Conservation (phyloP, 2,888 invertebrate genomes). For the Onthophagus sagittarius region DNA sequence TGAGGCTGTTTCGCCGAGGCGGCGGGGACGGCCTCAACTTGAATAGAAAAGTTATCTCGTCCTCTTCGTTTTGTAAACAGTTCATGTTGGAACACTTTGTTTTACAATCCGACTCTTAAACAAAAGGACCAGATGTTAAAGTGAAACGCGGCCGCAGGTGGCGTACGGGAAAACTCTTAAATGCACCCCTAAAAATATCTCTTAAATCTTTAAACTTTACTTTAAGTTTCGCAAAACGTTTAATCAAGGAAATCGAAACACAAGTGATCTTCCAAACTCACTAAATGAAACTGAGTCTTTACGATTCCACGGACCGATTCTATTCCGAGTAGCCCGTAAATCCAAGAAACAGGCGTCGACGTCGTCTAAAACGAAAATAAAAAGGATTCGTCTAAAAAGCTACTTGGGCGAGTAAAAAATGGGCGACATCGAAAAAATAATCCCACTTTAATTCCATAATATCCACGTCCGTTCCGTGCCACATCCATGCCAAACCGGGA, state of each 20-base stretch:
- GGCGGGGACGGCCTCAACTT: constrained; percentile 37
- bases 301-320: not conserved
- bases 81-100: constrained; percentile 9
- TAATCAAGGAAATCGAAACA: not conserved
- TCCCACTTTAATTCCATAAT: not conserved
- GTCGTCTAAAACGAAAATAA: not conserved
- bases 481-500: not conserved
- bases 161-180: not conserved
- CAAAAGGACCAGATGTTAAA: not conserved
- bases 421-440: too few relatives aligned
- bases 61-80: constrained; percentile 32
- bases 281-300: not conserved
- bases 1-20: constrained; percentile 8
- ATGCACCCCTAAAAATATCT: not conserved
- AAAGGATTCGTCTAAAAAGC: not conserved
- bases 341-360: not conserved
- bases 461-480: not conserved
- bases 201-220: not conserved
- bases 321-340: not conserved
- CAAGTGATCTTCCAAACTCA: not conserved
- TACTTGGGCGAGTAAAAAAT: not conserved
- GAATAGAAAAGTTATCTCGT: constrained; percentile 46
- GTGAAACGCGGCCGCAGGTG: not conserved
- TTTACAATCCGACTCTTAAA: constrained; percentile 1
- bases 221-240: not conserved